A percentile compares a stretch with the other conserved stretches of the same genome.
These are phyloP conservation scores for Buphagus erythrorhynchus DNA, from an alignment of 2,797 vertebrate species.

Conservation along the genomic window DNA sequence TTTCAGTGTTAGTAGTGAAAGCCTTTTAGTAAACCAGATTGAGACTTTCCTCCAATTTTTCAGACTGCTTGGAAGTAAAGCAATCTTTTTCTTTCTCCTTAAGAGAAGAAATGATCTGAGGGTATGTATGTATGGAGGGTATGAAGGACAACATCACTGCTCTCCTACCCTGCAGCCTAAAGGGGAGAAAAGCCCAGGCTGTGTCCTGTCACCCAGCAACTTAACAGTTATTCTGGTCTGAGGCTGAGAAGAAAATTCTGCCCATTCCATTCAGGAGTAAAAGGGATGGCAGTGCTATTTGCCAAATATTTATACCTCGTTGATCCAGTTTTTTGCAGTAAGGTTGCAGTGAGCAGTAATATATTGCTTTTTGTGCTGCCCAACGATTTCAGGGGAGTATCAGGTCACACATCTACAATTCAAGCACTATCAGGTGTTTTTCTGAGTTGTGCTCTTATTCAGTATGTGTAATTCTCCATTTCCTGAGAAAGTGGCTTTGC, in stretches of 20 bases:
- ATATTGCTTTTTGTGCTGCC: background rate
- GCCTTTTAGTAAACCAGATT: background rate
- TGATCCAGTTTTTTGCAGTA: background rate
- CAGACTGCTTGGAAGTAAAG: background rate
- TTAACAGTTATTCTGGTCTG: background rate
- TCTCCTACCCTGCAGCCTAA: background rate
- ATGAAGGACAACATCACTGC: background rate
- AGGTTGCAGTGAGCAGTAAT: background rate
- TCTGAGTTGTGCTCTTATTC: background rate
- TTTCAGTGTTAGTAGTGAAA: background rate
- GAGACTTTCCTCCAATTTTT: background rate
- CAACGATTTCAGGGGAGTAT: rapidly evolving
- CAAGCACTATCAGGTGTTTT: background rate
- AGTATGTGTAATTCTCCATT: background rate
- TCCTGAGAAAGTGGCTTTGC: conserved; percentile 9
- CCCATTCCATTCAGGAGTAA: background rate
- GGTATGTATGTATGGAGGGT: too few relatives aligned
- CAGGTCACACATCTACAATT: background rate
- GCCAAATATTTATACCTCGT: background rate
- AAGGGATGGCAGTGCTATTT: background rate
- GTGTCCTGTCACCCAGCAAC: background rate
- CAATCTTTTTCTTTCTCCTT: background rate
- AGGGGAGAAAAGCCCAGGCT: background rate
- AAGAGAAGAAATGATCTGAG: background rate
- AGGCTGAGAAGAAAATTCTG: background rate